Evolutionary conservation across 2,113 vertebrate species (phyloP).

Genomic region (Muntiacus reevesi): DNA sequence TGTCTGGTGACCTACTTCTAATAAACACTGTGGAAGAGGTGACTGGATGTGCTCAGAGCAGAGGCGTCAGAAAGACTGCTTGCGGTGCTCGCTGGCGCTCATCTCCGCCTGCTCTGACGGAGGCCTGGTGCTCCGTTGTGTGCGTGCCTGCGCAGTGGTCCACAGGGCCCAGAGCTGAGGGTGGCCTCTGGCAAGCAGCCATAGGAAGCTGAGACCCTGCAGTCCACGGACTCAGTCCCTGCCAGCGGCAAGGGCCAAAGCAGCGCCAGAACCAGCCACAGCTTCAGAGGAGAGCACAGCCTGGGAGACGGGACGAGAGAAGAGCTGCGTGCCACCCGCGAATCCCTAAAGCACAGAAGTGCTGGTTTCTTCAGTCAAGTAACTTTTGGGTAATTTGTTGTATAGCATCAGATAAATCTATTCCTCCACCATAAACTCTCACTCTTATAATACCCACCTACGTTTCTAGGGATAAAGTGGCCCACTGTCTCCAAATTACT

Average conservation of each 20-base stretch:
- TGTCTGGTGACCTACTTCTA: too few species aligned
- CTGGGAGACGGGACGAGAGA: too few species aligned
- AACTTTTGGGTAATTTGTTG: not conserved
- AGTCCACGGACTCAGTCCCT: not conserved
- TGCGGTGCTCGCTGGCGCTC: fast-evolving
- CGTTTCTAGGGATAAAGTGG: not conserved
- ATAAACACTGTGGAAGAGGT: not conserved
- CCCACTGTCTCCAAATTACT: not conserved
- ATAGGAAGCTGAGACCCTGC: too few species aligned
- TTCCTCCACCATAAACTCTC: not conserved
- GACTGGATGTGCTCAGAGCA: fast-evolving
- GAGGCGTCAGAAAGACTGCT: fast-evolving
- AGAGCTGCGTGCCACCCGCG: fast-evolving
- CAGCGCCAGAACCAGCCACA: fast-evolving
- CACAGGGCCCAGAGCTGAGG: fast-evolving
- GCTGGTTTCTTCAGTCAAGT: not conserved
- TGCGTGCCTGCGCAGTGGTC: too few species aligned
- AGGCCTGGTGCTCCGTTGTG: not conserved
- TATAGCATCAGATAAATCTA: not conserved
- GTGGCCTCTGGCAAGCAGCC: not conserved
- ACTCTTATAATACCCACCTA: not conserved
- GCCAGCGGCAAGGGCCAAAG: too few species aligned
- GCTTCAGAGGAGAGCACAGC: not conserved
- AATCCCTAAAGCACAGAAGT: not conserved
- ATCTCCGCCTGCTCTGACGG: not conserved